Percentiles rank a stretch among this genome's conserved stretches.
phyloP scores from a whole-genome alignment of 2,888 invertebrate species.

The Cryptocephalus primarius region DNA sequence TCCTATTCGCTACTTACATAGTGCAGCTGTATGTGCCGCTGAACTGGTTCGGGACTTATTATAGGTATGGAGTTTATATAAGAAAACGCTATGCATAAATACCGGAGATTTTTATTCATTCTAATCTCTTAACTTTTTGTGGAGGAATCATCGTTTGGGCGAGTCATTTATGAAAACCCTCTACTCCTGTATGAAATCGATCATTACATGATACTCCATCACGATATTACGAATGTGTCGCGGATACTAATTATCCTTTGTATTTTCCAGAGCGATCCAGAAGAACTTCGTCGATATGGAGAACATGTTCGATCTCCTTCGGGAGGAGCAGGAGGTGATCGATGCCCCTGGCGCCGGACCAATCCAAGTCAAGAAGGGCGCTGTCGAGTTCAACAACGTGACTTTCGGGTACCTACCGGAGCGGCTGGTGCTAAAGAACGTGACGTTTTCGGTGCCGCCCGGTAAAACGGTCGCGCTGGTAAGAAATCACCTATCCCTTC shows the following conservation, averaged over 20 bases:
- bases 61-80: constrained; percentile 51
- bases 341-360: constrained; percentile 73
- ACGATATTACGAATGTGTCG: too few relatives aligned
- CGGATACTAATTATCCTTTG: too few relatives aligned
- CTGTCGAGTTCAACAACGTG: constrained; percentile 83
- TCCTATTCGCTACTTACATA: constrained; percentile 89
- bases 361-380: constrained; percentile 56
- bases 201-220: too few relatives aligned
- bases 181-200: too few relatives aligned
- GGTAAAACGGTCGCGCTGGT: constrained; percentile 79
- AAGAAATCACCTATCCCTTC: neutral
- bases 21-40: constrained; percentile 90
- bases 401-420: constrained; percentile 81
- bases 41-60: constrained; percentile 97
- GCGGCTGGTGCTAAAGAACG: constrained; percentile 59
- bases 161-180: too few relatives aligned
- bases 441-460: constrained; percentile 68
- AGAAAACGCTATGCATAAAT: too few relatives aligned
- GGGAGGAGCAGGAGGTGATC: constrained; percentile 75
- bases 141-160: too few relatives aligned
- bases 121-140: too few relatives aligned
- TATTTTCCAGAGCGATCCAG: constrained; percentile 69
- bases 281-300: constrained; percentile 99
- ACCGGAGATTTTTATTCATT: too few relatives aligned
- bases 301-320: constrained; percentile 94